phyloP scores from a whole-genome alignment of 2,888 invertebrate genomes.

The Harpalus rubripes region DNA sequence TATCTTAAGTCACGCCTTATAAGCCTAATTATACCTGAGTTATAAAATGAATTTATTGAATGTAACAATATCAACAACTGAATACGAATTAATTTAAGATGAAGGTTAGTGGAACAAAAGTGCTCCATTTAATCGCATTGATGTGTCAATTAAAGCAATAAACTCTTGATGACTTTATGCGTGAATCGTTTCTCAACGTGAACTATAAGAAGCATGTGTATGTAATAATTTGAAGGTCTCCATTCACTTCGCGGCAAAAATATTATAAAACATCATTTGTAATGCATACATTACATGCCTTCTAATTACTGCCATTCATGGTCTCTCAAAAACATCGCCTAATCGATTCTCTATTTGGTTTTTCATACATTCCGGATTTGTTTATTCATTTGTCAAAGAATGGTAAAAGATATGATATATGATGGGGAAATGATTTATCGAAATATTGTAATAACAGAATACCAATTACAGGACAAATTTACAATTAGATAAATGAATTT shows the following conservation, averaged over 20 bases:
- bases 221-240: conserved; percentile 51
- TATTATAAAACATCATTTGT: conserved; percentile 42
- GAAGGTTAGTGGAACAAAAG: conserved; percentile 11
- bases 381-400: conserved; percentile 31
- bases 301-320: conserved; percentile 47
- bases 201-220: conserved; percentile 29
- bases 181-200: conserved; percentile 11
- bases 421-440: background rate
- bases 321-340: conserved; percentile 45
- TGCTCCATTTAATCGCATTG: conserved; percentile 21
- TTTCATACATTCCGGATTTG: conserved; percentile 24
- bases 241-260: conserved; percentile 20
- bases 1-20: too few species aligned
- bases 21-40: too few species aligned
- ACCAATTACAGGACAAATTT: too few species aligned
- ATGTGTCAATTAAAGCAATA: conserved; percentile 23
- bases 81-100: background rate
- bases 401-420: background rate
- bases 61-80: background rate
- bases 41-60: background rate
- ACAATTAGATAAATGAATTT: too few species aligned
- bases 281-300: conserved; percentile 27
- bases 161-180: conserved; percentile 19
- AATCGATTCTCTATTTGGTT: conserved; percentile 22
- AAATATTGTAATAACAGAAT: too few species aligned